Percentiles rank a stretch among this genome's conserved stretches.
phyloP scores from a whole-genome alignment of 2,113 vertebrate species.

The Aptenodytes forsteri region DNA sequence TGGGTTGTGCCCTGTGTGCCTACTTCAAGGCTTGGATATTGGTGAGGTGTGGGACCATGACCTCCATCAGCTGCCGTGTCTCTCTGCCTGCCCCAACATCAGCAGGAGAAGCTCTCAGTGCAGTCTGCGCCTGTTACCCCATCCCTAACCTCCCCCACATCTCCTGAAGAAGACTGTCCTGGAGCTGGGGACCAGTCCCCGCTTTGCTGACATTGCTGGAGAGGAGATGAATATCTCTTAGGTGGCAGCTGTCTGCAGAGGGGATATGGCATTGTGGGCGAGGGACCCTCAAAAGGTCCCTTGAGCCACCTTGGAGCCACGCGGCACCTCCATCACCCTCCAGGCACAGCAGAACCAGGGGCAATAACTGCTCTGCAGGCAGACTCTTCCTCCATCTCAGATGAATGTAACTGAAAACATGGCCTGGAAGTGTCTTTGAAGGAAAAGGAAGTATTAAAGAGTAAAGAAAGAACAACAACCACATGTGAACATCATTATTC shows the following conservation, averaged over 20 bases:
- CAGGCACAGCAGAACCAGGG: background rate
- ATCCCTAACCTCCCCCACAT: background rate
- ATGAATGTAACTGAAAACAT: background rate
- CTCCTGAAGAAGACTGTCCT: background rate
- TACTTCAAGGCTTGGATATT: background rate
- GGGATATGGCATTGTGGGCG: fast-evolving
- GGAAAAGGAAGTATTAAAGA: background rate
- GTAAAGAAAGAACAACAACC: background rate
- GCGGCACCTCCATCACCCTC: background rate
- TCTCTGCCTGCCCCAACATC: fast-evolving
- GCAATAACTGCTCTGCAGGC: background rate
- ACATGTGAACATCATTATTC: background rate
- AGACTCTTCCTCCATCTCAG: background rate
- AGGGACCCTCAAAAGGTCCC: background rate
- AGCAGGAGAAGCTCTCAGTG: background rate
- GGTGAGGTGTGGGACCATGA: background rate
- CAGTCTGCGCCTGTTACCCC: background rate
- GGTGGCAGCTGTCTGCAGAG: background rate
- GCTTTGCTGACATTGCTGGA: background rate
- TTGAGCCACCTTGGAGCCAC: background rate
- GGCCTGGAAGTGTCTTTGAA: background rate
- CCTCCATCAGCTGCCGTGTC: fast-evolving
- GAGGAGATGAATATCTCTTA: background rate
- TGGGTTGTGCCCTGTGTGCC: background rate
- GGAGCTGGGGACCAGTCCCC: background rate